These are phyloP conservation scores for Crypturellus undulatus DNA, from an alignment of 2,113 vertebrate genomes.

Conservation along the genomic window DNA sequence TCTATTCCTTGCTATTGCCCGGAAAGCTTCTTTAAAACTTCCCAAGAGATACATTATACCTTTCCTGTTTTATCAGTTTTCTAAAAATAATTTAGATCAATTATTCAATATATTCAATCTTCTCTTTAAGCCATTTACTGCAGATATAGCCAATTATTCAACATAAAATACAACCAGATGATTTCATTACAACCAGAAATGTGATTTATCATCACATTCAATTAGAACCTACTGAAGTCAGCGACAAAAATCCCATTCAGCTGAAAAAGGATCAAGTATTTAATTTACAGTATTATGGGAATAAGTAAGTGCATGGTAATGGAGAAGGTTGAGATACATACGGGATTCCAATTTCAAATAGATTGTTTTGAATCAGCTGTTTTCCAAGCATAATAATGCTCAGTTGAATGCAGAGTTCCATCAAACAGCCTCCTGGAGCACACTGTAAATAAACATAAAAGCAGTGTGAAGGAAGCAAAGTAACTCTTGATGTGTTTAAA, in stretches of 20 bases:
- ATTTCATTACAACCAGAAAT: conserved; percentile 19
- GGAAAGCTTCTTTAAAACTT: conserved; percentile 38
- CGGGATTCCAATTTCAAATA: conserved; percentile 98
- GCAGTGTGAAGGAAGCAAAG: not conserved
- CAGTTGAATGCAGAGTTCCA: conserved; percentile 96
- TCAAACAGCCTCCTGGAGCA: conserved; percentile 96
- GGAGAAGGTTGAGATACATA: conserved; percentile 76
- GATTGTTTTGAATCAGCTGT: conserved; percentile 97
- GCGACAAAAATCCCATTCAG: conserved; percentile 8
- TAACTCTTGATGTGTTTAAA: not conserved
- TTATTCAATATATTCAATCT: conserved; percentile 35
- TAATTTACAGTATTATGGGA: not conserved
- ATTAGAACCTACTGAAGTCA: conserved; percentile 38
- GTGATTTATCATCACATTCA: conserved; percentile 50
- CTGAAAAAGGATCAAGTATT: not conserved
- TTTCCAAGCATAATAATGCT: conserved; percentile 99
- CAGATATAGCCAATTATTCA: conserved; percentile 35
- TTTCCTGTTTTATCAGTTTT: conserved; percentile 41
- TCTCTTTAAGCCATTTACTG: conserved; percentile 50
- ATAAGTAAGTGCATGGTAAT: not conserved
- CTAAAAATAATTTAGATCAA: conserved; percentile 51
- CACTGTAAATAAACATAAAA: conserved; percentile 81
- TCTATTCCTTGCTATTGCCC: not conserved
- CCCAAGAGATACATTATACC: conserved; percentile 43
- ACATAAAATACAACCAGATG: conserved; percentile 47